These are phyloP conservation scores for Herpetotheres cachinnans DNA, from an alignment of 2,113 vertebrate genomes.

Conservation along the genomic window DNA sequence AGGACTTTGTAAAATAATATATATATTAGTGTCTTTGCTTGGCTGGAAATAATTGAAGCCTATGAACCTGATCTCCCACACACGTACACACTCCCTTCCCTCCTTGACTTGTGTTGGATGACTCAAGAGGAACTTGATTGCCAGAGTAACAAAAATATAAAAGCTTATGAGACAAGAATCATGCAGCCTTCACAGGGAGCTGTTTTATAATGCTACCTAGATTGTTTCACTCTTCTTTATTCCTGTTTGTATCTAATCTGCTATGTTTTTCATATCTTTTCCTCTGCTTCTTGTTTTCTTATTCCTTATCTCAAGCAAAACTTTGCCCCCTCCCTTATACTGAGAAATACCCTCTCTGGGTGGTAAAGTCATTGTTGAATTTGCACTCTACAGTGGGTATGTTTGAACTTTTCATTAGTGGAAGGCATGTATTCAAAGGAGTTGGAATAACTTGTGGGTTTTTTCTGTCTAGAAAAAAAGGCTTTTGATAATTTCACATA, in stretches of 20 bases:
- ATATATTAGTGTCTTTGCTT: slow-evolving; percentile 48
- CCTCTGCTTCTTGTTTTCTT: neutral
- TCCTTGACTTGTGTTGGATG: slow-evolving; percentile 33
- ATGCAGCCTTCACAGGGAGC: neutral
- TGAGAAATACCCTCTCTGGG: neutral
- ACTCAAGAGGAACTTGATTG: slow-evolving; percentile 49
- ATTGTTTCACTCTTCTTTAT: neutral
- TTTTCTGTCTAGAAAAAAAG: neutral
- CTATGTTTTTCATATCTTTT: neutral
- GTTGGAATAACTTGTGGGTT: neutral
- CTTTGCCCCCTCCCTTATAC: neutral
- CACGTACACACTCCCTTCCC: neutral
- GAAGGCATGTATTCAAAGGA: neutral
- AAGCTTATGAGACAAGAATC: slow-evolving; percentile 25
- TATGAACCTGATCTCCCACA: slow-evolving; percentile 35
- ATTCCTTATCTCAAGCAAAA: neutral
- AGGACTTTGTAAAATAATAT: slow-evolving; percentile 49
- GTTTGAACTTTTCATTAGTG: neutral
- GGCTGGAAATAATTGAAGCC: slow-evolving; percentile 53
- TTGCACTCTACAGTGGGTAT: neutral
- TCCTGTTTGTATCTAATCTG: neutral
- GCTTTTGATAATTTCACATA: neutral
- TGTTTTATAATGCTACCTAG: slow-evolving; percentile 30
- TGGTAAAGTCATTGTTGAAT: neutral
- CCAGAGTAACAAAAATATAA: slow-evolving; percentile 23